phyloP scores from a whole-genome alignment of 1,140 invertebrate species.

The Elysia chlorotica region DNA sequence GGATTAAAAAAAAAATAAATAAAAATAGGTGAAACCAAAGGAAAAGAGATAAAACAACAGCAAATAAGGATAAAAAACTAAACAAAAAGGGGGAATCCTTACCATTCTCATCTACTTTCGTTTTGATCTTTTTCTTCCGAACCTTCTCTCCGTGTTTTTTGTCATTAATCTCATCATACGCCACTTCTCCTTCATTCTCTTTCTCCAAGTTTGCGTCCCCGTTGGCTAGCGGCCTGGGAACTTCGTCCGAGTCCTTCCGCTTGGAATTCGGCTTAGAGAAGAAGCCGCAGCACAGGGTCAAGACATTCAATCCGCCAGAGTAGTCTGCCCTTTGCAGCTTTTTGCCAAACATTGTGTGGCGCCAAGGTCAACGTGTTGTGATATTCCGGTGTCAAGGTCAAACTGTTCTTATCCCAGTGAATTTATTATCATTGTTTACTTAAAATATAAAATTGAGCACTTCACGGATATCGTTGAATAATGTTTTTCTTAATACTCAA shows the following conservation, averaged over 20 bases:
- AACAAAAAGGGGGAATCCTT: too few species aligned
- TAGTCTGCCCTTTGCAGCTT: slow-evolving; percentile 8
- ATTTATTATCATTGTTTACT: too few species aligned
- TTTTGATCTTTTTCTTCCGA: not conserved
- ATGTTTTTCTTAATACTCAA: too few species aligned
- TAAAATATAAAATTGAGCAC: too few species aligned
- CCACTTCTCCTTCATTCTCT: not conserved
- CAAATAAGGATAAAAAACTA: too few species aligned
- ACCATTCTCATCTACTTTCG: slow-evolving; percentile 6
- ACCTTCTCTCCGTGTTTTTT: not conserved
- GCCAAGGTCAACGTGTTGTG: too few species aligned
- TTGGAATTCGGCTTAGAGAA: not conserved
- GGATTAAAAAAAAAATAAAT: too few species aligned
- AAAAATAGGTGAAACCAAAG: too few species aligned
- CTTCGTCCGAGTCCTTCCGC: not conserved
- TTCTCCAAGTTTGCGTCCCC: not conserved
- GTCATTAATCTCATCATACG: slow-evolving; percentile 3
- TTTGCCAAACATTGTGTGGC: slow-evolving; percentile 14
- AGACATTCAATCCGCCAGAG: not conserved
- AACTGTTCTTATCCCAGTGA: too few species aligned
- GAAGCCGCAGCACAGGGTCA: slow-evolving; percentile 15
- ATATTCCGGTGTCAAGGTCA: too few species aligned
- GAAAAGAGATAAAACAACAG: too few species aligned
- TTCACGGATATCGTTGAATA: too few species aligned
- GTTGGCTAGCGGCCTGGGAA: not conserved